Evolutionary conservation across 1,140 invertebrate species (phyloP).

Genomic region (fruit fly (Drosophila melanogaster)): Release_6_plus_ISO1_MT NT_033777.3:31530501-31531000

Average conservation of each 20-base stretch:
- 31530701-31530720: conserved; percentile 38
- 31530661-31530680: background rate
- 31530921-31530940: background rate
- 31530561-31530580: conserved; percentile 27
- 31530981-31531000: too few species aligned
- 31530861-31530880: conserved; percentile 20
- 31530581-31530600: conserved; percentile 6
- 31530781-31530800: conserved; percentile 29
- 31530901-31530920: conserved; percentile 20
- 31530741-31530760: conserved; percentile 36
- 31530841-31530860: conserved; percentile 39
- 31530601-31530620: conserved; percentile 45
- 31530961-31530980: too few species aligned
- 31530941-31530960: background rate
- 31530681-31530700: conserved; percentile 9
- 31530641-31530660: conserved; percentile 28
- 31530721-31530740: conserved; percentile 20
- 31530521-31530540: conserved; percentile 47
- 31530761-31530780: conserved; percentile 35
- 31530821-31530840: conserved; percentile 27
- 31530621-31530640: conserved; percentile 34
- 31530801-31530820: conserved; percentile 39
- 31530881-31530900: conserved; percentile 30
- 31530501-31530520: conserved; percentile 4
- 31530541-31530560: conserved; percentile 43